A percentile compares a stretch with the other conserved stretches of the same genome.
These are phyloP conservation scores for Brachypterus glaber DNA, from an alignment of 2,888 invertebrate species.

Conservation along the genomic window DNA sequence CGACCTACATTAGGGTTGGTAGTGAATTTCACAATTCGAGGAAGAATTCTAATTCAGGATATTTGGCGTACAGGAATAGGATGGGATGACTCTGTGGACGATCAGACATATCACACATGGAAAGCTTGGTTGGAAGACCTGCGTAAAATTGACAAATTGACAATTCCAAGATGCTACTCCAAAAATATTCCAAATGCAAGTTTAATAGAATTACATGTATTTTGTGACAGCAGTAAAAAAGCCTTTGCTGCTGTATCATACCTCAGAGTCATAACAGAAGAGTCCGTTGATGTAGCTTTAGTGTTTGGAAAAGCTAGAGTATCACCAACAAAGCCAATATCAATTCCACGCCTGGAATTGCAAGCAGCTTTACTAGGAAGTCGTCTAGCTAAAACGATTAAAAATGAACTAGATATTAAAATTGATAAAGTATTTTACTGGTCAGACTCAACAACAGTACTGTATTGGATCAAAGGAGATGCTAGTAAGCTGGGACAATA, in stretches of 20 bases:
- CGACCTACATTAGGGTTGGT: conserved; percentile 3
- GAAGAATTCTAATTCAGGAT: conserved; percentile 22
- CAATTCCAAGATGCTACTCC: conserved; percentile 16
- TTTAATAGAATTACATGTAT: conserved; percentile 20
- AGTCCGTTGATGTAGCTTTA: conserved; percentile 4
- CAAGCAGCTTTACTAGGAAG: conserved; percentile 19
- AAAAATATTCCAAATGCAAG: conserved; percentile 7
- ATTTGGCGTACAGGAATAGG: conserved; percentile 22
- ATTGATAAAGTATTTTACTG: conserved; percentile 19
- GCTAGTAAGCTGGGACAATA: conserved; percentile 9
- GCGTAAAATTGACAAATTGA: conserved; percentile 3
- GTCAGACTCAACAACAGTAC: conserved; percentile 26
- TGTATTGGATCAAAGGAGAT: conserved; percentile 23
- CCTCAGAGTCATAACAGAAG: conserved; percentile 6
- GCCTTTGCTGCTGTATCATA: conserved; percentile 9
- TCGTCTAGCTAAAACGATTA: conserved; percentile 15
- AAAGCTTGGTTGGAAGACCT: conserved; percentile 20
- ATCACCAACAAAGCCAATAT: conserved; percentile 20
- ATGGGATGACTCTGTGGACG: conserved; percentile 19
- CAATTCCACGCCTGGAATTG: conserved; percentile 23
- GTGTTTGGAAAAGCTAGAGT: conserved; percentile 8
- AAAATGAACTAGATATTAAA: conserved; percentile 13
- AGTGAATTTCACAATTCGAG: conserved; percentile 1
- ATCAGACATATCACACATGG: conserved; percentile 15
- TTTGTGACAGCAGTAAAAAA: conserved; percentile 22